Evolutionary conservation across 2,888 invertebrate species (phyloP).

Genomic region (Cecidostiba fungosa): DNA sequence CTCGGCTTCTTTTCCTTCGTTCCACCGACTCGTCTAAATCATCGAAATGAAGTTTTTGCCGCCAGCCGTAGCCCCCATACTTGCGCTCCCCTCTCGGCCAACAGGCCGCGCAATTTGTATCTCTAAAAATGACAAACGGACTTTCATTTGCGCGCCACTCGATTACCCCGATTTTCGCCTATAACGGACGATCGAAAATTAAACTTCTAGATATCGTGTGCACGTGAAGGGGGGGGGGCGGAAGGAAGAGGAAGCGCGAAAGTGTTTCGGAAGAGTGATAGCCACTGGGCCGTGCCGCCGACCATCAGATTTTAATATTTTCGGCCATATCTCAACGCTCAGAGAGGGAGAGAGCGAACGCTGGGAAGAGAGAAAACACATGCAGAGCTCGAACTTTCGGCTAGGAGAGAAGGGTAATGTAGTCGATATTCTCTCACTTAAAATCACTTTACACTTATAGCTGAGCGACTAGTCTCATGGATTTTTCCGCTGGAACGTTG

Average conservation of each 20-base stretch:
- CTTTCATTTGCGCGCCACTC: conserved; percentile 56
- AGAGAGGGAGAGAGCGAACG: not conserved
- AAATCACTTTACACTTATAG: conserved; percentile 71
- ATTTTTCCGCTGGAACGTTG: not conserved
- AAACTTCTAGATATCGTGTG: conserved; percentile 44
- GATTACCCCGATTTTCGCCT: conserved; percentile 54
- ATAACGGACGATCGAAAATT: conserved; percentile 61
- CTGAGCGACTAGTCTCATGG: conserved; percentile 64
- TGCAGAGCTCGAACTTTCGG: conserved; percentile 8
- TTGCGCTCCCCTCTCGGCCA: not conserved
- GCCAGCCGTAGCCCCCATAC: not conserved
- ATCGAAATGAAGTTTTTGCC: conserved; percentile 61
- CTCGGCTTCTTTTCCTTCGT: not conserved
- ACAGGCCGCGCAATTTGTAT: conserved; percentile 58
- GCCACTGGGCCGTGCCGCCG: conserved; percentile 63
- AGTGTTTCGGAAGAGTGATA: conserved; percentile 49
- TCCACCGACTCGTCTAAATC: conserved; percentile 49
- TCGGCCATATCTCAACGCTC: conserved; percentile 73
- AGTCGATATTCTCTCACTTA: conserved; percentile 71
- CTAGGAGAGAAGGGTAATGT: not conserved
- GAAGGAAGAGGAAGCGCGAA: conserved; percentile 24
- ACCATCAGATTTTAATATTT: conserved; percentile 76
- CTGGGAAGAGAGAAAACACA: conserved; percentile 43
- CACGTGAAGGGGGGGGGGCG: not conserved
- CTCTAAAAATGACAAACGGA: conserved; percentile 65